Conservation (phyloP, 2,113 vertebrate species). For the Gorsachius goisagi region DNA sequence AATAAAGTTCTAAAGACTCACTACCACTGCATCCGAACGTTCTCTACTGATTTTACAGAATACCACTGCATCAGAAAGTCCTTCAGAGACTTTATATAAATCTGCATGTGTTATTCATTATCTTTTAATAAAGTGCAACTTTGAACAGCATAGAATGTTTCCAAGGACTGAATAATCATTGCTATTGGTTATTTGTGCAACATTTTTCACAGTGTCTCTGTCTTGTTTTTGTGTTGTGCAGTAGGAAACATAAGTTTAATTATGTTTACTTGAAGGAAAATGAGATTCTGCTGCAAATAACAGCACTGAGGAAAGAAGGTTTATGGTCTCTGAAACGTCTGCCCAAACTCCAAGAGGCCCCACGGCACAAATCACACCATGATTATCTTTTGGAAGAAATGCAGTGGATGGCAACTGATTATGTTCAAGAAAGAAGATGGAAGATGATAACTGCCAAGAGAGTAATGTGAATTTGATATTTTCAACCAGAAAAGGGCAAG, state of each 20-base stretch:
- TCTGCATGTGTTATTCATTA: not conserved
- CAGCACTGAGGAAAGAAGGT: conserved; percentile 83
- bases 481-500: not conserved
- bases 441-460: conserved; percentile 86
- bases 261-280: conserved; percentile 55
- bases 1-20: not conserved
- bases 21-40: not conserved
- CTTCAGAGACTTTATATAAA: not conserved
- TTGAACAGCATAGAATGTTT: not conserved
- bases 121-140: not conserved
- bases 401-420: conserved; percentile 92
- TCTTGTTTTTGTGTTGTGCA: not conserved
- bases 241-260: not conserved
- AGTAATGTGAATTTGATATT: conserved; percentile 57
- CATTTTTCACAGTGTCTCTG: not conserved
- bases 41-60: not conserved
- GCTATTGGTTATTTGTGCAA: not conserved
- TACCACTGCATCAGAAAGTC: not conserved
- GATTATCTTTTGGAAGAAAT: conserved; percentile 91
- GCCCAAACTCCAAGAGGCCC: conserved; percentile 85
- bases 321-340: conserved; percentile 85
- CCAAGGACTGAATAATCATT: not conserved
- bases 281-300: conserved; percentile 80
- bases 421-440: conserved; percentile 88
- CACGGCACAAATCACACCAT: conserved; percentile 84